Base-by-base conservation (phyloP, 1,140 invertebrate genomes). In the Leptoteleia sp. region DNA sequence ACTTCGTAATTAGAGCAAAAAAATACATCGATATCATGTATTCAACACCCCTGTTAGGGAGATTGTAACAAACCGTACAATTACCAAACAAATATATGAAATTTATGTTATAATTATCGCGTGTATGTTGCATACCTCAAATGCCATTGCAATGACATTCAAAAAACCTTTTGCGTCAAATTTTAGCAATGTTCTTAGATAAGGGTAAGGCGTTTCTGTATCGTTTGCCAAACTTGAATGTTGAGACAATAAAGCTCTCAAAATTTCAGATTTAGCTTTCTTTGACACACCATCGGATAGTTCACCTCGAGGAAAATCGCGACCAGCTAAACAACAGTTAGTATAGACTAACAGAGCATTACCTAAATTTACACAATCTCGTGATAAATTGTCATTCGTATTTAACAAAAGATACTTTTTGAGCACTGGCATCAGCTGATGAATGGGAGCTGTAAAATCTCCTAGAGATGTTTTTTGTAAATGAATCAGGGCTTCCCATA, bases 261-360 rank as follows among this genome's bases (percentile, higher is more conserved):
- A 70, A 6, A 95, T 93, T 88, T 98, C 94, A 68, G 94, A 91
- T 72, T 97, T 94, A 0, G 96, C 94, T 76, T 91, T 93, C 31
- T 91, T 90, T 29, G 92, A 91, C 17, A 92, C 90, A 57, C 92
- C 89, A 76, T 95, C 92, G 5, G 95, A 93, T 76, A 99, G 93
- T 82, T 96, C 92, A 8, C 97, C 96, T 33, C 93, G 93, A 1
- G 96, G 97, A 90, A 97, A 99, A 1, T 94, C 94, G 61, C 96
- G 91, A 1, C 98, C 98, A 13, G 95, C 95, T 75, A 99, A 90
- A 85, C 97, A 99, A 83, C 97, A 98, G 54, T 96, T 97, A 33
- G 95, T 92, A 84, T 98, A 99, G 7, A 99, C 94, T 48, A 99
- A 88, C 54, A 99, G 89, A 80, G 97, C 96, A 81, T 98, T 98